phyloP scores from a whole-genome alignment of 1,140 invertebrate genomes.

The Rhynchophorus ferrugineus region DNA sequence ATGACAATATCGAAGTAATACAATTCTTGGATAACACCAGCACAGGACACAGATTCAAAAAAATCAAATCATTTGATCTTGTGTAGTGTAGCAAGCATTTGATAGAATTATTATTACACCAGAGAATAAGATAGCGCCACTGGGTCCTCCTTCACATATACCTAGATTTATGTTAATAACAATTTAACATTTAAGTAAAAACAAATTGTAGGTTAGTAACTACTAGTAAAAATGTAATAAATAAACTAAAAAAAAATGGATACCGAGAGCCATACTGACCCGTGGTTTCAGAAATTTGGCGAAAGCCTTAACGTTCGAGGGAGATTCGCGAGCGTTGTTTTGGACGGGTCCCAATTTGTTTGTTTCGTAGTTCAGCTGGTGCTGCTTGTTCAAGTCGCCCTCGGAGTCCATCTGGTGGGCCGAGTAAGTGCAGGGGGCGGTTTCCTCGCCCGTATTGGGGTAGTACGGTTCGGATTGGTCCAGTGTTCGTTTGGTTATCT shows the following conservation, averaged over 20 bases:
- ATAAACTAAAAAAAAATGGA: no score
- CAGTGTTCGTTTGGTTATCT: neutral
- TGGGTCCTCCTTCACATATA: no score
- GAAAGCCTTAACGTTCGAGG: constrained; percentile 16
- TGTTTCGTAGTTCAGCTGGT: constrained; percentile 7
- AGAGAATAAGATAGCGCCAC: neutral
- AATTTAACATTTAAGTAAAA: no score
- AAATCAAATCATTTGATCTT: no score
- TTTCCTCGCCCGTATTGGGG: neutral
- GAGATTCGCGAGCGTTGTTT: neutral
- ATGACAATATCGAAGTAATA: no score
- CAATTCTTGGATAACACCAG: no score
- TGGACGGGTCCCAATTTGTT: constrained; percentile 11
- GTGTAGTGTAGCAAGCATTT: neutral
- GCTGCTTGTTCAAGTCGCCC: constrained; percentile 17
- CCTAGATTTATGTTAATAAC: no score
- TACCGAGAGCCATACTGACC: constrained; percentile 11
- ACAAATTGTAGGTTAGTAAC: no score
- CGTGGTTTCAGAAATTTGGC: constrained; percentile 25
- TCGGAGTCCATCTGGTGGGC: constrained; percentile 21
- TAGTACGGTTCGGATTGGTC: neutral
- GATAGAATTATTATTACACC: neutral
- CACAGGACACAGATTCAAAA: no score
- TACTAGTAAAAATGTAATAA: no score
- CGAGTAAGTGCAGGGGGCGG: neutral